Evolutionary conservation across 2,888 invertebrate genomes (phyloP).

Genomic region (Heliconius cydno): DNA sequence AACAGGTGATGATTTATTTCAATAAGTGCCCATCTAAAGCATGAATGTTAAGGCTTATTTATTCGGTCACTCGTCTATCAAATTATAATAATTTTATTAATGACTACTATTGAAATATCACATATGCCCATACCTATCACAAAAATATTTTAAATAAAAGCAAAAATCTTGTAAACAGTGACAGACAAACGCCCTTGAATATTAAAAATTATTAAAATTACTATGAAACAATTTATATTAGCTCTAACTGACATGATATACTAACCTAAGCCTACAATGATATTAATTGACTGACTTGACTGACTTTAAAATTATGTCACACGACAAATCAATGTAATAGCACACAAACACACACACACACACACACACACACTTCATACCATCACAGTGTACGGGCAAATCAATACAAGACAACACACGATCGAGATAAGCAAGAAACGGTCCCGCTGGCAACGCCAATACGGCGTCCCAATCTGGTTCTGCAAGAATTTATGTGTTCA

Average conservation of each 20-base stretch:
- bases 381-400: conserved; percentile 37
- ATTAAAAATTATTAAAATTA: background rate
- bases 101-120: background rate
- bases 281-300: background rate
- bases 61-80: background rate
- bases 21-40: background rate
- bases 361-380: conserved; percentile 31
- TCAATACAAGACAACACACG: conserved; percentile 43
- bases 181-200: background rate
- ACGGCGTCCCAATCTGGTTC: conserved; percentile 42
- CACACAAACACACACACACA: conserved; percentile 11
- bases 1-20: background rate
- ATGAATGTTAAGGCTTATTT: background rate
- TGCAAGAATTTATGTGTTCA: conserved; percentile 27
- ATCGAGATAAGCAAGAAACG: conserved; percentile 43
- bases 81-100: background rate
- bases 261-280: background rate
- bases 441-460: conserved; percentile 41
- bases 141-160: background rate
- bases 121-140: background rate
- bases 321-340: conserved; percentile 5
- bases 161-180: background rate
- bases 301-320: background rate
- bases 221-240: background rate
- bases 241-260: background rate